Base-by-base conservation (phyloP, 2,113 vertebrate genomes). In the Corythoichthys intestinalis region DNA sequence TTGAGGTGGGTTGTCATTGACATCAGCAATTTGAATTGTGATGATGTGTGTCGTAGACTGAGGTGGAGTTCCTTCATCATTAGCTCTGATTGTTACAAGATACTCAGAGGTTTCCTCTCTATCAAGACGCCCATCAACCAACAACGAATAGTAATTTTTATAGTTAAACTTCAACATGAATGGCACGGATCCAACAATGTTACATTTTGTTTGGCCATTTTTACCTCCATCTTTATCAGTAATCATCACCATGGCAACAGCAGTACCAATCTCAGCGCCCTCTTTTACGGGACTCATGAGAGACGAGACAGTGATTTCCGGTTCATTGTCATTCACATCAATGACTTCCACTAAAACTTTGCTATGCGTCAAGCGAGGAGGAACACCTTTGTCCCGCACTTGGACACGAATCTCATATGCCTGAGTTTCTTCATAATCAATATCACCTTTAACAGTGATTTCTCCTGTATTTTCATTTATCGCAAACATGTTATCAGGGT, bases 291-390 rank as follows among this genome's bases (percentile, higher is more conserved):
- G 88, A 66, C 76, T 89, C 44, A 92, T 90, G 0, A 94, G 64
- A 4, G 93, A 94, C 28, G 90, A 92, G 58, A 95, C 81, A 0
- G 73, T 44, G 47, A 95, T 86, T 63, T 90, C 88, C 2, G 94
- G 95, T 8, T 75, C 78, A 58, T 96, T 95, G 69, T 95, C 94
- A 53, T 95, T 96, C 13, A 86, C 81, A 65, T 95, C 94, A 58
- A 88, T 2, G 1, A 95, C 78, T 69, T 93, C 86, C 28, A 95
- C 0, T 4, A 81, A 72, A 13, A 96, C 79, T 1, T 62, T 92
- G n/a, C 93, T 90, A 1, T 94, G 93, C 0, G 91, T 87, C 0
- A 78, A 85, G 0, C 93, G 52, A 0, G 93, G 88, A 0, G 79
- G 82, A 0, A 11, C 74, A 0, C 94, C 94, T 54, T 78, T 93